Evolutionary conservation across 2,797 vertebrate genomes (phyloP).

Genomic region (Phrynocephalus guinanensis): DNA sequence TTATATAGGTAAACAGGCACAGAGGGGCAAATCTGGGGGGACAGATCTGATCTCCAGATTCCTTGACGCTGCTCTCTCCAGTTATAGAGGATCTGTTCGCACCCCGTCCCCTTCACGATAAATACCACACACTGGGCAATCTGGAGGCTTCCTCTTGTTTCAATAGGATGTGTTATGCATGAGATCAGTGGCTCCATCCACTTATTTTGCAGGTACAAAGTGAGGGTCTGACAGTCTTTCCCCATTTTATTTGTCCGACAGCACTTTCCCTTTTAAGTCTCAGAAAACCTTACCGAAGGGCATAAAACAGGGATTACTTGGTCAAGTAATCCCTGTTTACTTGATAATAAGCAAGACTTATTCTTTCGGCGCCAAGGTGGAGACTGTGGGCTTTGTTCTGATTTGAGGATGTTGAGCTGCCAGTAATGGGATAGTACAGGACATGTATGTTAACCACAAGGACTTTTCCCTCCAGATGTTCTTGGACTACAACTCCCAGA

Average conservation of each 20-base stretch:
- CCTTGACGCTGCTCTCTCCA: too few relatives aligned
- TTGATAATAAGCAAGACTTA: too few relatives aligned
- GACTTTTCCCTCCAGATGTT: background rate
- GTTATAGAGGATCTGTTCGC: too few relatives aligned
- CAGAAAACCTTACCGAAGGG: background rate
- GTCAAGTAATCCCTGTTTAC: too few relatives aligned
- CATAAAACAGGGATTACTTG: background rate
- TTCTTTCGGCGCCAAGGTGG: background rate
- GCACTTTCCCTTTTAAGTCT: background rate
- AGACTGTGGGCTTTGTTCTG: background rate
- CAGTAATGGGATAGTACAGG: background rate
- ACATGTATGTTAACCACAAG: background rate
- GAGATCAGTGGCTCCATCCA: background rate
- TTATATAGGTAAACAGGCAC: too few relatives aligned
- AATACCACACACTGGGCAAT: background rate
- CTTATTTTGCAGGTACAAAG: background rate
- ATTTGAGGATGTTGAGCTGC: background rate
- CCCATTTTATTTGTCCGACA: background rate
- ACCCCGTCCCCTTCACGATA: too few relatives aligned
- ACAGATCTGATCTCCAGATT: too few relatives aligned
- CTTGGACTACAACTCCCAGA: too few relatives aligned
- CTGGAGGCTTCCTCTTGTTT: background rate
- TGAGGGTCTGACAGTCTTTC: background rate
- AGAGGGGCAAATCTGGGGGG: too few relatives aligned
- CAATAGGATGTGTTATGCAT: background rate